Evolutionary conservation across 2,113 vertebrate species (phyloP).

Genomic region (Gavia stellata): DNA sequence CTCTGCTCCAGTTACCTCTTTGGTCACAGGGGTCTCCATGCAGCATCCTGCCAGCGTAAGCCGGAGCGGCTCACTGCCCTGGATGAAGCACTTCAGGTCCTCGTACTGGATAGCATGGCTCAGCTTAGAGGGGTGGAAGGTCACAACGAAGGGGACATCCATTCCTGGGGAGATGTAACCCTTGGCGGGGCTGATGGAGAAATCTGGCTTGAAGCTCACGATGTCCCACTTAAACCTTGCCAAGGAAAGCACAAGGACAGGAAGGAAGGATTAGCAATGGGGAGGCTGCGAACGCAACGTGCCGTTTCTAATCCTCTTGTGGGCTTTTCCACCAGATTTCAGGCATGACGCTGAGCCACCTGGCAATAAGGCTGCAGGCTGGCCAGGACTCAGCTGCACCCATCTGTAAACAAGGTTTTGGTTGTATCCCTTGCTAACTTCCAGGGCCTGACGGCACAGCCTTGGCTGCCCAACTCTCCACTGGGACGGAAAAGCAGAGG

Average conservation of each 20-base stretch:
- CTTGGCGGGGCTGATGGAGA: slow-evolving; percentile 77
- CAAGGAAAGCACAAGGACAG: neutral
- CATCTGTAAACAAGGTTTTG: neutral
- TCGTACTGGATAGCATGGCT: slow-evolving; percentile 70
- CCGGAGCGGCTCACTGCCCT: slow-evolving; percentile 65
- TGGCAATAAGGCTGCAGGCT: neutral
- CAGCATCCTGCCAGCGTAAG: slow-evolving; percentile 82
- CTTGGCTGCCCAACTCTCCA: neutral
- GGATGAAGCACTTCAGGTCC: slow-evolving; percentile 76
- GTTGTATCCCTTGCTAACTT: neutral
- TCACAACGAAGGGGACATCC: slow-evolving; percentile 76
- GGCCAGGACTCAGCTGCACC: neutral
- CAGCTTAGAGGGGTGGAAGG: slow-evolving; percentile 75
- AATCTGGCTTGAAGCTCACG: slow-evolving; percentile 70
- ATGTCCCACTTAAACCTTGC: slow-evolving; percentile 84
- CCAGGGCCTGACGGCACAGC: neutral
- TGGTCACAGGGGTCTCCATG: slow-evolving; percentile 52
- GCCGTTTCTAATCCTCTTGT: neutral
- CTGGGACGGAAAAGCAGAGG: neutral
- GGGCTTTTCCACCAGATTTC: neutral
- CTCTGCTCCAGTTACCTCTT: slow-evolving; percentile 69
- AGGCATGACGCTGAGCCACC: neutral
- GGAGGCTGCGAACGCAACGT: neutral
- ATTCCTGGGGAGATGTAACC: slow-evolving; percentile 80
- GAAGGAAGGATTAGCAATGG: neutral